Percentiles rank a stretch among this genome's conserved stretches.
Conservation (phyloP, 2,888 invertebrate genomes). For the Trachelus stipa region DNA sequence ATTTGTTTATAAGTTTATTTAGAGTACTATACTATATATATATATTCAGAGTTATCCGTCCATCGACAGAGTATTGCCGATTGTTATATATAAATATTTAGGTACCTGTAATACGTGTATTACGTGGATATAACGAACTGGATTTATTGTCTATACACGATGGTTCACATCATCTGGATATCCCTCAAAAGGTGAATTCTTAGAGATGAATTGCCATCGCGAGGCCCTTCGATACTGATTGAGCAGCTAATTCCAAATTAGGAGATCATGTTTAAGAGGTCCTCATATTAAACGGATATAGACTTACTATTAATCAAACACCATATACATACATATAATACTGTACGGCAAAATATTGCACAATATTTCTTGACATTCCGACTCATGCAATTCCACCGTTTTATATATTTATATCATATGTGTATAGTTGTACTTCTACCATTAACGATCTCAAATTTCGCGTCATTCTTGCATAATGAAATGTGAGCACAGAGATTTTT, state of each 20-base stretch:
- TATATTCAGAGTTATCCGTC: background rate
- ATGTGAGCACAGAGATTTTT: background rate
- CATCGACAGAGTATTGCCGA: background rate
- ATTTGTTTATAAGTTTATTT: background rate
- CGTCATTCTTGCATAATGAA: background rate
- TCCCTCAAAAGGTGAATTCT: background rate
- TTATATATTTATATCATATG: background rate
- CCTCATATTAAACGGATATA: background rate
- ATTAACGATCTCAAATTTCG: background rate
- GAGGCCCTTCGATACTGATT: background rate
- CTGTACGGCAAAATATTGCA: background rate
- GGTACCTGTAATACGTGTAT: background rate
- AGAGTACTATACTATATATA: background rate
- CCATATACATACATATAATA: background rate
- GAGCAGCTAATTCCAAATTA: background rate
- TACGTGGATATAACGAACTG: background rate
- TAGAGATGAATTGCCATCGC: background rate
- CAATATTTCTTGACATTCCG: background rate
- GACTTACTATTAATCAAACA: background rate
- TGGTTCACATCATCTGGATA: background rate
- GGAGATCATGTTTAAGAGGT: background rate
- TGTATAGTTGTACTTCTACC: background rate
- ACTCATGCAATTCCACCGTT: background rate
- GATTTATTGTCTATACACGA: background rate
- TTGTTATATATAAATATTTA: background rate